phyloP scores from a whole-genome alignment of 1,140 invertebrate genomes.

The Chironomus striatipennis region DNA sequence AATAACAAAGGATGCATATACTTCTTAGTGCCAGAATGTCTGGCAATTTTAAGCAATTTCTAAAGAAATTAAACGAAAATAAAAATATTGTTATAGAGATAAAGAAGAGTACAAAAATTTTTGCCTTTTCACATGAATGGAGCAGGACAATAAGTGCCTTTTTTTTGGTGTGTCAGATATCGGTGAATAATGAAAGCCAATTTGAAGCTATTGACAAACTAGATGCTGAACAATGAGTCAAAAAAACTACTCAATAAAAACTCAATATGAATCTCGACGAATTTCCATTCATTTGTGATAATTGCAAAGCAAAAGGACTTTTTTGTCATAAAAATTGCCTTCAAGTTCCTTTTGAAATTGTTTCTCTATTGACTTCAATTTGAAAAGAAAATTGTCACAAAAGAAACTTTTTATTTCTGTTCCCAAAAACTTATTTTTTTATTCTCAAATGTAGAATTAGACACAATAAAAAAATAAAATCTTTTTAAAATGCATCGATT shows the following conservation, averaged over 20 bases:
- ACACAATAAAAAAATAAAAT: neutral
- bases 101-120: neutral
- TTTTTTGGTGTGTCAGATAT: neutral
- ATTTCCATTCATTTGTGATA: conserved; percentile 2
- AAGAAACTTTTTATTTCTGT: neutral
- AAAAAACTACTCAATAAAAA: conserved; percentile 19
- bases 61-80: conserved; percentile 17
- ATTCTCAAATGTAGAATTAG: no score
- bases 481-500: conserved; percentile 18
- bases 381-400: conserved; percentile 4
- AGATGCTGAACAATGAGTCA: neutral
- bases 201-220: conserved; percentile 12
- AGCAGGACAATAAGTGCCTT: conserved; percentile 3
- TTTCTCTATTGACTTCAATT: conserved; percentile 16
- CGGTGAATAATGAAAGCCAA: neutral
- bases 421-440: neutral
- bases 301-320: conserved; percentile 7
- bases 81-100: conserved; percentile 2
- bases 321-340: neutral
- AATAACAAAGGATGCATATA: neutral
- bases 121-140: neutral
- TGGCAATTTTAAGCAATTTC: neutral
- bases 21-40: neutral
- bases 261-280: conserved; percentile 5
- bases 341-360: conserved; percentile 13